Evolutionary conservation across 1,140 invertebrate species (phyloP), one percentile per base, ranked within the genome.

Genomic region (Drosophila pachea): DNA sequence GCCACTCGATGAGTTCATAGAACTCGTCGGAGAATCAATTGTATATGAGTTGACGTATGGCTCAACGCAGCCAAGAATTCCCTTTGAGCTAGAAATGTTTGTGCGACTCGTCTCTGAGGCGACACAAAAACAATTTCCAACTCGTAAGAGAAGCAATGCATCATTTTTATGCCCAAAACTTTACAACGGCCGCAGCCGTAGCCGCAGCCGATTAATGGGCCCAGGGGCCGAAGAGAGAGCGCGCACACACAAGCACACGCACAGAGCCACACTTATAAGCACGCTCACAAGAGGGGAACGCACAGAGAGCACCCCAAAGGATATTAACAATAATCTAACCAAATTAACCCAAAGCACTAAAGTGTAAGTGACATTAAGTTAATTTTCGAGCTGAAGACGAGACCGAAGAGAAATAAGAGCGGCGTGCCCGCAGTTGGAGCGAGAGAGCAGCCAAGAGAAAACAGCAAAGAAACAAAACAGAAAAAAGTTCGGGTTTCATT

Each of bases 291-390:
- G 11, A 49, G 48, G 12, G 12, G 12, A 9, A 16, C 16, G 56
- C 64, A 59, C 66, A 64, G 64, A 78, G 53, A 73, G 56, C 79
- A 78, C 79, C 81, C 77, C 81, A 72, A 86, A 86, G 81, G 81
- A 86, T 86, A 86, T 86, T 86, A 86, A 81, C 82, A 86, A 86
- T 86, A 86, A 86, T 86, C 81, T 86, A 86, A 86, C 82, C 81
- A 86, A 86, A 86, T 86, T 86, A 86, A 86, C 82, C 82, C 82
- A 86, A 86, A 86, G 81, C 82, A 86, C 81, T 86, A 86, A 86
- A 86, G 81, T 86, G 81, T 86, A 86, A 86, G 81, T 86, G 81
- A 86, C 81, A 86, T 86, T 86, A 86, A 86, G 82, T 86, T 86
- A 86, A 86, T 86, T 86, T 86, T 86, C 81, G 81, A 55, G 40